These are phyloP conservation scores for Branchipolynoe longqiensis DNA, from an alignment of 2,888 invertebrate species.

Conservation along the genomic window DNA sequence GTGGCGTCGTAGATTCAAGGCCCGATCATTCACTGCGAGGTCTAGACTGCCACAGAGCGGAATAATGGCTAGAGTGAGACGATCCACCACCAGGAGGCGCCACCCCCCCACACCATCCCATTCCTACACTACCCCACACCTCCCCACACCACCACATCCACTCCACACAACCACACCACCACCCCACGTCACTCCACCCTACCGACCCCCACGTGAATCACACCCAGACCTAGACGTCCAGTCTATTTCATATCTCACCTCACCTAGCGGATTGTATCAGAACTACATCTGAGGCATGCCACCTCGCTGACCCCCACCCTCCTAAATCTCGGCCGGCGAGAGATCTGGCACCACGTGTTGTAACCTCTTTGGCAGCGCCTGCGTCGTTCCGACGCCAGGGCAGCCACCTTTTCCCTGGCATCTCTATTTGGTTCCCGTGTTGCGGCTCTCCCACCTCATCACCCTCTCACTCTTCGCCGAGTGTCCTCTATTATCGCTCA, in stretches of 20 bases:
- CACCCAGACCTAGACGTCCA: background rate
- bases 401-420: no score
- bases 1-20: no score
- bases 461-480: no score
- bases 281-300: conserved; percentile 23
- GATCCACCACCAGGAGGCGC: no score
- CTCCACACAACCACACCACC: background rate
- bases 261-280: conserved; percentile 6
- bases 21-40: no score
- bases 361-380: conserved; percentile 27
- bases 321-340: background rate
- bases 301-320: conserved; percentile 10
- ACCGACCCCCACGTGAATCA: background rate
- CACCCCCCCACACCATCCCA: background rate
- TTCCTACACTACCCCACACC: background rate
- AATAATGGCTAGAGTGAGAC: no score
- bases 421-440: no score
- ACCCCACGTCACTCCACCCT: background rate
- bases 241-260: conserved; percentile 4
- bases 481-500: no score
- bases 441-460: no score
- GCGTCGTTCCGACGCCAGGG: no score
- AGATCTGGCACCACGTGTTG: conserved; percentile 15
- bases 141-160: background rate
- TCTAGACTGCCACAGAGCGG: no score